A percentile compares a stretch with the other conserved stretches of the same genome.
phyloP scores from a whole-genome alignment of 2,113 vertebrate species.

The Dolichallabes microphthalmus region DNA sequence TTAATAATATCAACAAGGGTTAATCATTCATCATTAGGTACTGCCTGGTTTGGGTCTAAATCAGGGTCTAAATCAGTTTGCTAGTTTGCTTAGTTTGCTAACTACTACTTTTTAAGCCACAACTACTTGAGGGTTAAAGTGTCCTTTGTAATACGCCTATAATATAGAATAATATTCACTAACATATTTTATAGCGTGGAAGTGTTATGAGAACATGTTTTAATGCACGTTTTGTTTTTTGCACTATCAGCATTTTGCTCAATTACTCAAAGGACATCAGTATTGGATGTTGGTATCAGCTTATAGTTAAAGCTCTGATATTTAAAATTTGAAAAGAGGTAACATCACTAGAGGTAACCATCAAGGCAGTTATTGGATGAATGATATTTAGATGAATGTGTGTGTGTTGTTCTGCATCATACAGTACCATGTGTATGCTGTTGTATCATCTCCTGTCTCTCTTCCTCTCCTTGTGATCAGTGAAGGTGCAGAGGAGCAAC shows the following conservation, averaged over 20 bases:
- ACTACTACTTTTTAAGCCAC: neutral
- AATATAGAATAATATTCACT: neutral
- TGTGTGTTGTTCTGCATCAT: conserved; percentile 67
- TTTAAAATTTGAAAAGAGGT: neutral
- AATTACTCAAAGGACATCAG: neutral
- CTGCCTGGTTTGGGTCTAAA: neutral
- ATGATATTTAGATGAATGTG: conserved; percentile 3
- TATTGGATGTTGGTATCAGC: neutral
- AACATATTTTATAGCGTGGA: neutral
- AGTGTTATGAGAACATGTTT: neutral
- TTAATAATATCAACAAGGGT: neutral
- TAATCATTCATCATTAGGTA: neutral
- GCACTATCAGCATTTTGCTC: neutral
- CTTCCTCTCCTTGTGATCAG: conserved; percentile 77
- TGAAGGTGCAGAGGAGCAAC: conserved; percentile 93
- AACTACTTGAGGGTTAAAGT: neutral
- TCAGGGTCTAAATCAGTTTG: neutral
- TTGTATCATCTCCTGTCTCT: conserved; percentile 70
- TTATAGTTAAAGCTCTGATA: neutral
- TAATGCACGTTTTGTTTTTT: neutral
- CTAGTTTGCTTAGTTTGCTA: neutral
- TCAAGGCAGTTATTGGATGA: neutral
- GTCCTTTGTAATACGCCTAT: neutral
- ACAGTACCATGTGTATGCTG: conserved; percentile 1
- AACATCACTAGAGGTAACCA: neutral